Evolutionary conservation across 2,888 invertebrate species (phyloP).

Genomic region (Meiosimyza decipiens): DNA sequence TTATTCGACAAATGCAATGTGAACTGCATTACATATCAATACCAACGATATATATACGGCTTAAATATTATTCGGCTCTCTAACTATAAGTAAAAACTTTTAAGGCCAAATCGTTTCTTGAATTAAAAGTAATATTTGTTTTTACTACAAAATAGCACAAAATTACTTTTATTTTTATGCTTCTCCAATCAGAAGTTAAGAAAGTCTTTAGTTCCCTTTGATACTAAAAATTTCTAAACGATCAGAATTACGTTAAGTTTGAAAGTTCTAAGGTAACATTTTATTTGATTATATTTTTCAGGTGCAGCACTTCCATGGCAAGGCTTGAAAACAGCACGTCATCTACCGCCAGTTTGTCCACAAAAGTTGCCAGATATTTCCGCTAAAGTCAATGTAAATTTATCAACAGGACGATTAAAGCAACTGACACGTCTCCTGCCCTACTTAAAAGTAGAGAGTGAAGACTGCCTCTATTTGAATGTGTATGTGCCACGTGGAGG

Average conservation of each 20-base stretch:
- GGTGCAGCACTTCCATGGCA: conserved; percentile 86
- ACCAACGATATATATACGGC: no score
- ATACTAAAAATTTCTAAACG: not conserved
- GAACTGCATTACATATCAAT: no score
- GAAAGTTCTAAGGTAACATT: not conserved
- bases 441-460: conserved; percentile 77
- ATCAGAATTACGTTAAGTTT: no score
- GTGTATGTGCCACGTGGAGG: conserved; percentile 89
- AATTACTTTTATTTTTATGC: no score
- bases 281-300: conserved; percentile 49
- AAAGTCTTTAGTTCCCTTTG: no score
- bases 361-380: conserved; percentile 80
- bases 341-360: conserved; percentile 86
- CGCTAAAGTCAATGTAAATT: conserved; percentile 69
- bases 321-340: conserved; percentile 75
- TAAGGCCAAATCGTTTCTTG: no score
- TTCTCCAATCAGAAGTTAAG: no score
- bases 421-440: conserved; percentile 79
- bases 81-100: no score
- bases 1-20: no score
- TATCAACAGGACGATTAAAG: conserved; percentile 75
- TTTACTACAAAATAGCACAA: no score
- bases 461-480: conserved; percentile 93
- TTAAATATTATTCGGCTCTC: no score
- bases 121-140: no score